A percentile compares a stretch with the other conserved stretches of the same genome.
Conservation (phyloP, 1,140 invertebrate genomes). For the Drosophila rhopaloa region DNA sequence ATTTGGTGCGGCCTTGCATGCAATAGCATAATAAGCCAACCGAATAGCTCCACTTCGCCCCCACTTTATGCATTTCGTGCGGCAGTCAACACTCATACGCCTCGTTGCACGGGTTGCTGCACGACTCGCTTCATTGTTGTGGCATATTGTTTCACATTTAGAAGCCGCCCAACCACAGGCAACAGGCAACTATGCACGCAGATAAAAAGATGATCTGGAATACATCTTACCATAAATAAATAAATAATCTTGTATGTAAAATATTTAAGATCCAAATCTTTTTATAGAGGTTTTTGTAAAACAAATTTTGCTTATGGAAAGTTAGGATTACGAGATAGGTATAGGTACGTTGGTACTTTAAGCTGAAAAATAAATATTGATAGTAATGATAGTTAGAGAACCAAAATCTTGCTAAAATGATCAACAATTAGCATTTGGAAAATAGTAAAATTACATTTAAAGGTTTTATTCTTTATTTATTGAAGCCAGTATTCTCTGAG, state of each 20-base stretch:
- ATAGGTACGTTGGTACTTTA: no score
- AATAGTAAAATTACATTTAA: no score
- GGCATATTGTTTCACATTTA: conserved; percentile 76
- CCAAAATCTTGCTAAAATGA: no score
- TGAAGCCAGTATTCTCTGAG: not conserved
- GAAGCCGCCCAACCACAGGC: conserved; percentile 28
- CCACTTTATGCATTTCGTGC: conserved; percentile 19
- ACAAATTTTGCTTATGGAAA: not conserved
- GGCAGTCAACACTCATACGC: conserved; percentile 76
- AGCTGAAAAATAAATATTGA: no score
- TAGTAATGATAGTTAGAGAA: no score
- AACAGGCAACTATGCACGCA: conserved; percentile 24
- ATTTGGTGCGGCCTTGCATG: conserved; percentile 74
- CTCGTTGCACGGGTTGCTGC: conserved; percentile 75
- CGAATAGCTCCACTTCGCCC: conserved; percentile 13
- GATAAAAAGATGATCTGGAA: not conserved
- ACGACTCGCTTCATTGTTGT: conserved; percentile 75
- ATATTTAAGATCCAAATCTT: not conserved
- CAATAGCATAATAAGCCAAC: conserved; percentile 75
- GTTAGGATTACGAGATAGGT: not conserved
- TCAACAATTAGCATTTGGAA: no score
- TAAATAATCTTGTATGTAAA: not conserved
- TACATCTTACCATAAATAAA: not conserved
- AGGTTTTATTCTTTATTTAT: no score
- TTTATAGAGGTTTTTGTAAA: no score